These are phyloP conservation scores for Halesus radiatus DNA, from an alignment of 1,140 invertebrate species.

Conservation along the genomic window DNA sequence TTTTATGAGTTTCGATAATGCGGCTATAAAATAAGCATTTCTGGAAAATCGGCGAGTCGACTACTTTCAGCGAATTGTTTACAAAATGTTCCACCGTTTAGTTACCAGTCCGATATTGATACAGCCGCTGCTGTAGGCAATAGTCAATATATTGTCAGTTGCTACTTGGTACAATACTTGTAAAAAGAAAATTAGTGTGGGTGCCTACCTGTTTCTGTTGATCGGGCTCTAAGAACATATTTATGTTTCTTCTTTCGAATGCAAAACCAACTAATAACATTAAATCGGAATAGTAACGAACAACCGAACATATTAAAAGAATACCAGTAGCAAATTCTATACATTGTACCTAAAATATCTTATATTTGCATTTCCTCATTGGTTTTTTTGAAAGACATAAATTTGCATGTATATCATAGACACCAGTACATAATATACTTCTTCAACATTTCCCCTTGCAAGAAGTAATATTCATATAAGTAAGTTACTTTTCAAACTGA, in stretches of 20 bases:
- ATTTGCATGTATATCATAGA: no score
- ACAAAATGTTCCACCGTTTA: slow-evolving; percentile 10
- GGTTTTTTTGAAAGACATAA: no score
- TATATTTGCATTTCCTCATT: no score
- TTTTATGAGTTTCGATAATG: slow-evolving; percentile 1
- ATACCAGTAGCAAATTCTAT: no score
- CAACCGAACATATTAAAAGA: no score
- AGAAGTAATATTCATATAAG: no score
- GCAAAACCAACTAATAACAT: no score
- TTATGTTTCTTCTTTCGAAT: background rate
- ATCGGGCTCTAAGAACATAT: background rate
- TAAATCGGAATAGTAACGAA: no score
- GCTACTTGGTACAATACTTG: slow-evolving; percentile 5
- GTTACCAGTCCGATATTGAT: background rate
- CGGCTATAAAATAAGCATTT: slow-evolving; percentile 1
- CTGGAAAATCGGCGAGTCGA: background rate
- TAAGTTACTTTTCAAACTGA: no score
- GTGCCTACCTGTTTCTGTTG: background rate
- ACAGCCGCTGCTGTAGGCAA: background rate
- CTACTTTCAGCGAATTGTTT: slow-evolving; percentile 8
- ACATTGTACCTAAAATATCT: no score
- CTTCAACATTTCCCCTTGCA: no score
- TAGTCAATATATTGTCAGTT: slow-evolving; percentile 18
- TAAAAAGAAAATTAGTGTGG: background rate
- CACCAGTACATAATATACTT: no score